Conservation (phyloP, 2,797 vertebrate genomes). For the Moxostoma hubbsi region DNA sequence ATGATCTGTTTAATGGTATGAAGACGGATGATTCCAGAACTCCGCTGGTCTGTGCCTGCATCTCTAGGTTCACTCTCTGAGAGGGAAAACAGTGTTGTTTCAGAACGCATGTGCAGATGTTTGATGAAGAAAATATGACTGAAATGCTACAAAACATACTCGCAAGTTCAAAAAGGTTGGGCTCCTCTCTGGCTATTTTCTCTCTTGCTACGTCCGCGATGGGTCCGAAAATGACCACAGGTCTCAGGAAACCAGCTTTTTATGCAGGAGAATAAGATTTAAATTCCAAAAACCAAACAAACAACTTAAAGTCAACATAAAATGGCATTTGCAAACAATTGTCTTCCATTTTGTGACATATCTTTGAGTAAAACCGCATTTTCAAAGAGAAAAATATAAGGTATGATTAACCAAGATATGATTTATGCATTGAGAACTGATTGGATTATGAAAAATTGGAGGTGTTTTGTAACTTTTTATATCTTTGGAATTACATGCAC, state of each 20-base stretch:
- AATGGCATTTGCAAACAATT: too few relatives aligned
- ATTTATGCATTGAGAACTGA: too few relatives aligned
- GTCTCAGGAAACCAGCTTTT: slow-evolving; percentile 95
- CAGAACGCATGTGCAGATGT: not conserved
- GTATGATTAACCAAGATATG: too few relatives aligned
- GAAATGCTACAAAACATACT: slow-evolving; percentile 78
- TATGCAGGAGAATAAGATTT: not conserved
- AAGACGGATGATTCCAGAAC: slow-evolving; percentile 98
- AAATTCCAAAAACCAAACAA: too few relatives aligned
- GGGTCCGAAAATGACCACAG: slow-evolving; percentile 98
- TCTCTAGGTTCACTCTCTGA: slow-evolving; percentile 98
- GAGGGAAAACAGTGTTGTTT: not conserved
- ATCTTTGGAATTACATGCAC: too few relatives aligned
- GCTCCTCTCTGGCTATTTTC: slow-evolving; percentile 93
- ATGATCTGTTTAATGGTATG: slow-evolving; percentile 99
- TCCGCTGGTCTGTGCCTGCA: slow-evolving; percentile 96
- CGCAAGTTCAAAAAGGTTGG: slow-evolving; percentile 94
- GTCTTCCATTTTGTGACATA: too few relatives aligned
- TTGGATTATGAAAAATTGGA: too few relatives aligned
- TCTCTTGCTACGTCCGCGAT: slow-evolving; percentile 97
- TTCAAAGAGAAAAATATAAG: too few relatives aligned
- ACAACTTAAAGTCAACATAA: too few relatives aligned
- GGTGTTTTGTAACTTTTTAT: too few relatives aligned
- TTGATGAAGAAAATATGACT: not conserved
- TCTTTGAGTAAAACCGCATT: too few relatives aligned